Percentiles rank a stretch among this genome's conserved stretches.
phyloP scores from a whole-genome alignment of 2,888 invertebrate genomes.

The Phorcus lineatus region DNA sequence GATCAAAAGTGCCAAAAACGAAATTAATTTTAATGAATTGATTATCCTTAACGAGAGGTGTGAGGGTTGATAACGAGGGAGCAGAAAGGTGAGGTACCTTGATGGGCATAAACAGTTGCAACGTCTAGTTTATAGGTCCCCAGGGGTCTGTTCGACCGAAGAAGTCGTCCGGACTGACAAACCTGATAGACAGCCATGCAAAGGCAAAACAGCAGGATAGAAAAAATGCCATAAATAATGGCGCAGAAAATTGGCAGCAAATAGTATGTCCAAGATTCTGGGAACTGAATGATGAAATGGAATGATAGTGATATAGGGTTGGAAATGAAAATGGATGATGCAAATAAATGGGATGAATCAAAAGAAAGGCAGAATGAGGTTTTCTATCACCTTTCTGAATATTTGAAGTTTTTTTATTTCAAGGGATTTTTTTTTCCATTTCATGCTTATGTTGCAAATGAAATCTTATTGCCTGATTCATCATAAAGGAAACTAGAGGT shows the following conservation, averaged over 20 bases:
- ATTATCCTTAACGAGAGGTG: not conserved
- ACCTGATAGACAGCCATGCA: conserved; percentile 50
- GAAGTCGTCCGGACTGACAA: conserved; percentile 66
- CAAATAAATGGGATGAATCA: too few relatives aligned
- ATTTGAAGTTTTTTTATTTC: too few relatives aligned
- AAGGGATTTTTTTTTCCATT: too few relatives aligned
- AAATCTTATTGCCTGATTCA: too few relatives aligned
- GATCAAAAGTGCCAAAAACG: not conserved
- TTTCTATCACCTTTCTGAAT: too few relatives aligned
- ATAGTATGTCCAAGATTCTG: not conserved
- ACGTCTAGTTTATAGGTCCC: conserved; percentile 81
- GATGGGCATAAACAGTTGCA: conserved; percentile 83
- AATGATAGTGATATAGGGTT: too few relatives aligned
- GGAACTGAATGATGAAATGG: not conserved
- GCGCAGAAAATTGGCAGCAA: not conserved
- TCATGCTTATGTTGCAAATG: too few relatives aligned
- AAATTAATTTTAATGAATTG: not conserved
- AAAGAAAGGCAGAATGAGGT: too few relatives aligned
- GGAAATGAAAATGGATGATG: too few relatives aligned
- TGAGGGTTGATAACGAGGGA: too few relatives aligned
- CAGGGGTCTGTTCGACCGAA: conserved; percentile 84
- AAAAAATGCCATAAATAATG: conserved; percentile 15
- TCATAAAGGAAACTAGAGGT: too few relatives aligned
- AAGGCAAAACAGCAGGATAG: conserved; percentile 27
- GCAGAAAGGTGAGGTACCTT: conserved; percentile 77